Conservation (phyloP, 2,113 vertebrate species). For the Falco punctatus region DNA sequence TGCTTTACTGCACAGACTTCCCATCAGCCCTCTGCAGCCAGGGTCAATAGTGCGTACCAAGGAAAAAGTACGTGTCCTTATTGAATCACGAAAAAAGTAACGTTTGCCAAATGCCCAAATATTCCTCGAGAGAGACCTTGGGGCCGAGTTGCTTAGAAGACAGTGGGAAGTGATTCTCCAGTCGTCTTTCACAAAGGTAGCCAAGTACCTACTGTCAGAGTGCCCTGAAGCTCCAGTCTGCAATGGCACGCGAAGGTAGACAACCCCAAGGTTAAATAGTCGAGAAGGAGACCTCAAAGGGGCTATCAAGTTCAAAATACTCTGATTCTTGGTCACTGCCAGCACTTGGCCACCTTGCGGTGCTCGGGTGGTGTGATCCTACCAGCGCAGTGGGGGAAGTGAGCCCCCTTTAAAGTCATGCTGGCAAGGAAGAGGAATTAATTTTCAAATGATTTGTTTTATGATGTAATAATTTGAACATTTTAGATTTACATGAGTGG, state of each 20-base stretch:
- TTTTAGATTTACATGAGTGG: not conserved
- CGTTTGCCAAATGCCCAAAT: not conserved
- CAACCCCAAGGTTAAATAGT: not conserved
- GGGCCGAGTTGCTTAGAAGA: not conserved
- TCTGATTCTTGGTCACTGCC: not conserved
- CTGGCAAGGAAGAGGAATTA: constrained; percentile 29
- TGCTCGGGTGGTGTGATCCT: not conserved
- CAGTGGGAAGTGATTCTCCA: not conserved
- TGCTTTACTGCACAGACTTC: not conserved
- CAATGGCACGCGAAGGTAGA: not conserved
- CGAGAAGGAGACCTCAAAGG: not conserved
- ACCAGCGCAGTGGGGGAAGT: not conserved
- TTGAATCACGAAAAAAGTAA: not conserved
- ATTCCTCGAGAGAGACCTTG: not conserved
- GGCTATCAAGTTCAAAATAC: fast-evolving
- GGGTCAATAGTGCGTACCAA: fast-evolving
- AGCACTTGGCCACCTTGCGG: not conserved
- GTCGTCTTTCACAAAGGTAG: not conserved
- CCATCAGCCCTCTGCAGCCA: not conserved
- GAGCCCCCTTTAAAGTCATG: not conserved
- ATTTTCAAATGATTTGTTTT: constrained; percentile 31
- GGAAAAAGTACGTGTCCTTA: not conserved
- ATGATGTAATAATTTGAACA: constrained; percentile 22
- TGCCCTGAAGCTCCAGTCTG: not conserved
- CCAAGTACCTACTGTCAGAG: not conserved